Evolutionary conservation across 2,113 vertebrate species (phyloP), one percentile per base, ranked within the genome.

Genomic region (Barnardius zonarius): DNA sequence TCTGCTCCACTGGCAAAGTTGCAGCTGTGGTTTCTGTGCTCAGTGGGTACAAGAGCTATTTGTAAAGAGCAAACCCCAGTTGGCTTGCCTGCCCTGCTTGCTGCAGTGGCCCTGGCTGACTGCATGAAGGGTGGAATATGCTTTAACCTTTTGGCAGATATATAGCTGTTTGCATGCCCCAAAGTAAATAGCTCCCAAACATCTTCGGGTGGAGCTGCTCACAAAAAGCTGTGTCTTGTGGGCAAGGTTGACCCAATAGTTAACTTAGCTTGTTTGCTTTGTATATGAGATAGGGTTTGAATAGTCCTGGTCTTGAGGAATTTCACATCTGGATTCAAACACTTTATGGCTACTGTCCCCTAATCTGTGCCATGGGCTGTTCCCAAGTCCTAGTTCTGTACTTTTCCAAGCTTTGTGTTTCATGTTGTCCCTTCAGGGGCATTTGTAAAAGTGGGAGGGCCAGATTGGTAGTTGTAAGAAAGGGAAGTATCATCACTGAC

Each of bases 381-480:
- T 96, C 95, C 91, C 86, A 85, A 96, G 83, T 91, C 91, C 70
- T 85, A 82, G 92, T 90, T 95, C 77, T 93, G 83, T 94, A 86
- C 80, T 95, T 94, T 96, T 93, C 95, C 96, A 94, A 94, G 92
- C 88, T 95, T 97, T 96, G 93, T 97, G 84, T 96, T 95, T 96
- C 94, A 93, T 95, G 88, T 91, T 20, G 5, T 95, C 83, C 93
- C 95, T 89, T 76, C 35, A 37, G 81, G 96, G 93, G 62, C 78
- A 73, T 93, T 91, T 73, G 70, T 92, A 95, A 64, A 95, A 96
- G 90, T 91, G 77, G 93, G 88, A 96, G 76, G 91, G 92, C 86
- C 90, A 92, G 93, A 95, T 39, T 96, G 77, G 83, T 95, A 76
- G 84, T 89, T 92, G 88, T 86, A 91, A 93, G 95, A 93, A 93